Percentiles rank a stretch among this genome's conserved stretches.
Conservation (phyloP, 2,888 invertebrate species). For the Zootermopsis nevadensis region DNA sequence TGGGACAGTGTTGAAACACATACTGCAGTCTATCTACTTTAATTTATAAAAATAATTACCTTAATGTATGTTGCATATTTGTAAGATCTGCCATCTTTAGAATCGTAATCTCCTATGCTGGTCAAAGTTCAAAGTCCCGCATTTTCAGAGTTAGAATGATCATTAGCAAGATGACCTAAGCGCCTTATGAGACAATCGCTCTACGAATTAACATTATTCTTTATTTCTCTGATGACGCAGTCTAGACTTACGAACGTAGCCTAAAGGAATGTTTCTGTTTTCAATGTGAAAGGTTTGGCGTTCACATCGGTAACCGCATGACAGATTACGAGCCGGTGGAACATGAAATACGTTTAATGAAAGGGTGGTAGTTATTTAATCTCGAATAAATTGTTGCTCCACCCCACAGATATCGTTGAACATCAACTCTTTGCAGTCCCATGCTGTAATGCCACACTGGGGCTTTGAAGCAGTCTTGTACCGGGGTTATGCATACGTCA, state of each 20-base stretch:
- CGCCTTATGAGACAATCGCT: no score
- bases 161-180: no score
- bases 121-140: no score
- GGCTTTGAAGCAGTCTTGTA: not conserved
- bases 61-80: no score
- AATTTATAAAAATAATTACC: no score
- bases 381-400: not conserved
- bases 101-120: no score
- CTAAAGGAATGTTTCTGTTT: no score
- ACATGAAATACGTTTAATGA: not conserved
- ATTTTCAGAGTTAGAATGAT: no score
- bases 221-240: not conserved
- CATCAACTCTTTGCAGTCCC: not conserved
- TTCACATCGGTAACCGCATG: not conserved
- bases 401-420: not conserved
- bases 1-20: no score
- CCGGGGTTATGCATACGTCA: constrained; percentile 21
- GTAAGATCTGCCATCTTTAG: no score
- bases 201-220: no score
- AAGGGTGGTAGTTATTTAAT: constrained; percentile 1
- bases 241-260: not conserved
- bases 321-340: not conserved
- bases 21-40: no score
- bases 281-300: not conserved
- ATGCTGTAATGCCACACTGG: not conserved